phyloP scores from a whole-genome alignment of 2,113 vertebrate species.

The Cyanistes caeruleus region DNA sequence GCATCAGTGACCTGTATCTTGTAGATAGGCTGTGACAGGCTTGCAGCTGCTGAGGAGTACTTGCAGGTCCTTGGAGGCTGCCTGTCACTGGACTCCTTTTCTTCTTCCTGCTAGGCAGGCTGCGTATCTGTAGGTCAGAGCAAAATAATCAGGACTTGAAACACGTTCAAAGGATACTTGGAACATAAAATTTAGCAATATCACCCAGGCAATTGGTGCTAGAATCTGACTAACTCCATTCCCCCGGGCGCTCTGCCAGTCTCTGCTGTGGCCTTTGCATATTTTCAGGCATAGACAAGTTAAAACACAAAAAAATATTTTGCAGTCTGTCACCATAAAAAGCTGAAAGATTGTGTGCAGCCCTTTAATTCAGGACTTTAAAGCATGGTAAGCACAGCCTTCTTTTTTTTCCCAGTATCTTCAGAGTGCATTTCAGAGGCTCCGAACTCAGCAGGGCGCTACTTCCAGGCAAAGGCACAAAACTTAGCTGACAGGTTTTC shows the following conservation, averaged over 20 bases:
- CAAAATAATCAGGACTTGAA: conserved; percentile 44
- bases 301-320: conserved; percentile 62
- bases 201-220: conserved; percentile 30
- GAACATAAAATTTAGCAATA: conserved; percentile 48
- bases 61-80: neutral
- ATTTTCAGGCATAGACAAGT: conserved; percentile 56
- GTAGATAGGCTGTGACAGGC: neutral
- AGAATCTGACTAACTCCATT: conserved; percentile 51
- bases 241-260: neutral
- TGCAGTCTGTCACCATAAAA: conserved; percentile 6
- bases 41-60: neutral
- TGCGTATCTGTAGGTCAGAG: conserved; percentile 49
- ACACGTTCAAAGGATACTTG: conserved; percentile 51
- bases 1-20: neutral
- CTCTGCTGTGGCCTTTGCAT: conserved; percentile 50
- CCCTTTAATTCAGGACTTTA: neutral
- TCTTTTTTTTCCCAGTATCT: neutral
- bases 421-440: neutral
- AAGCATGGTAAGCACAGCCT: neutral
- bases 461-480: conserved; percentile 2
- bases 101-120: neutral
- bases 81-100: neutral
- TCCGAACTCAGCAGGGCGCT: neutral
- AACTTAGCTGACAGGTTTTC: neutral
- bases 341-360: neutral